A percentile compares a stretch with the other conserved stretches of the same genome.
Conservation (phyloP, 2,113 vertebrate genomes). For the Glaucomys volans region DNA sequence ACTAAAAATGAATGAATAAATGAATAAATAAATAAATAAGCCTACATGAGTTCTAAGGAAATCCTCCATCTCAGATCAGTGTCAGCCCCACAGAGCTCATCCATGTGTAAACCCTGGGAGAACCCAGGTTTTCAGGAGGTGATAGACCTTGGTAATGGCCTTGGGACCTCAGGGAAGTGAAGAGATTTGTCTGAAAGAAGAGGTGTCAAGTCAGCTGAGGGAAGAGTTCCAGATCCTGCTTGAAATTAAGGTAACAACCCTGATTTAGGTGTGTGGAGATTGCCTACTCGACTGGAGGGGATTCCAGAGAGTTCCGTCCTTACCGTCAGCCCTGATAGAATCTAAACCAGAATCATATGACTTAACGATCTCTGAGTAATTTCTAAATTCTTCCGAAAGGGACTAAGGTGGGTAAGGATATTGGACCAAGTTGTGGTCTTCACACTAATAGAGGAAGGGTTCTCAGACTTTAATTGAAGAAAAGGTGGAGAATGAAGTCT, state of each 20-base stretch:
- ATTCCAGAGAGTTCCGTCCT: background rate
- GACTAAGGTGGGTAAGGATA: background rate
- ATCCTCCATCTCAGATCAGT: background rate
- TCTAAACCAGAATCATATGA: background rate
- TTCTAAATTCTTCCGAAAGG: background rate
- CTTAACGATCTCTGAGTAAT: background rate
- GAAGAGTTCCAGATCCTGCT: background rate
- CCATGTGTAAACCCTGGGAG: too few relatives aligned
- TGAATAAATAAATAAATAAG: too few relatives aligned
- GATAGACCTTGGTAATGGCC: too few relatives aligned
- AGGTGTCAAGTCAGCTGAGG: background rate
- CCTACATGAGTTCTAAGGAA: background rate
- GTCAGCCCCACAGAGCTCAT: fast-evolving
- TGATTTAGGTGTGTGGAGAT: background rate
- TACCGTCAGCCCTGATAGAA: background rate
- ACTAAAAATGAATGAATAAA: too few relatives aligned
- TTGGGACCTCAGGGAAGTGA: background rate
- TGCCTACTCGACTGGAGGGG: background rate
- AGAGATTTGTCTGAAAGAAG: background rate
- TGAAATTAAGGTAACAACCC: background rate
- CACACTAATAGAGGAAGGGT: background rate
- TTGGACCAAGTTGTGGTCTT: background rate
- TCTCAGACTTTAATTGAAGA: too few relatives aligned
- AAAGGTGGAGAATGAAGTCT: background rate
- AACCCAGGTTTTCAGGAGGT: background rate